phyloP scores from a whole-genome alignment of 2,888 invertebrate species.

The Coecobrya sp. region DNA sequence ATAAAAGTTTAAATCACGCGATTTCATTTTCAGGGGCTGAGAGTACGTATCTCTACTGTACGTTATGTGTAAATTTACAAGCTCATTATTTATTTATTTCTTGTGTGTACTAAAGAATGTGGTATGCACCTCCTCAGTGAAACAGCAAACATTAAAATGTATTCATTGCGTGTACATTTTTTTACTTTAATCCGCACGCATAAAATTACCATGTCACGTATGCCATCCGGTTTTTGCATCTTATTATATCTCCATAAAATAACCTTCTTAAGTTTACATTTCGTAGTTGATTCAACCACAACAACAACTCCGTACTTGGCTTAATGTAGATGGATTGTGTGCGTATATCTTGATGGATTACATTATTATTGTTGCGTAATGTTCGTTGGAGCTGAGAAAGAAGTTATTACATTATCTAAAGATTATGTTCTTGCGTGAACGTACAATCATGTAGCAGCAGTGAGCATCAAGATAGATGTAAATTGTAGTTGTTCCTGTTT shows the following conservation, averaged over 20 bases:
- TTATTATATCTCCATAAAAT: conserved; percentile 63
- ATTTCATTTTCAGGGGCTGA: neutral
- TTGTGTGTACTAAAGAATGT: conserved; percentile 14
- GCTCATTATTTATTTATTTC: neutral
- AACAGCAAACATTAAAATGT: conserved; percentile 20
- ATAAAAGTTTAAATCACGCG: neutral
- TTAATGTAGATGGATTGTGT: conserved; percentile 61
- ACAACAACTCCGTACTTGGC: conserved; percentile 9
- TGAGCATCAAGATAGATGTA: conserved; percentile 61
- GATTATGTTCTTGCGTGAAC: conserved; percentile 74
- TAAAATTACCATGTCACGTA: conserved; percentile 74
- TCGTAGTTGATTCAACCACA: neutral
- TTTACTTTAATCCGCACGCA: conserved; percentile 68
- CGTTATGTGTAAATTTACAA: neutral
- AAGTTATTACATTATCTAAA: conserved; percentile 76
- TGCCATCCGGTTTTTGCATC: conserved; percentile 78
- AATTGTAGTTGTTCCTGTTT: conserved; percentile 58
- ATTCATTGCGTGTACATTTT: conserved; percentile 71
- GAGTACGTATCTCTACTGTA: neutral
- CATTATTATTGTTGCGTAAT: conserved; percentile 70
- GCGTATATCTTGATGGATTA: conserved; percentile 79
- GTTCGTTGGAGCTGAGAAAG: conserved; percentile 68
- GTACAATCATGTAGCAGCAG: conserved; percentile 59
- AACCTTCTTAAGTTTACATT: conserved; percentile 16
- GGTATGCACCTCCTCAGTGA: neutral